phyloP scores from a whole-genome alignment of 2,113 vertebrate species.

The Parus major region DNA sequence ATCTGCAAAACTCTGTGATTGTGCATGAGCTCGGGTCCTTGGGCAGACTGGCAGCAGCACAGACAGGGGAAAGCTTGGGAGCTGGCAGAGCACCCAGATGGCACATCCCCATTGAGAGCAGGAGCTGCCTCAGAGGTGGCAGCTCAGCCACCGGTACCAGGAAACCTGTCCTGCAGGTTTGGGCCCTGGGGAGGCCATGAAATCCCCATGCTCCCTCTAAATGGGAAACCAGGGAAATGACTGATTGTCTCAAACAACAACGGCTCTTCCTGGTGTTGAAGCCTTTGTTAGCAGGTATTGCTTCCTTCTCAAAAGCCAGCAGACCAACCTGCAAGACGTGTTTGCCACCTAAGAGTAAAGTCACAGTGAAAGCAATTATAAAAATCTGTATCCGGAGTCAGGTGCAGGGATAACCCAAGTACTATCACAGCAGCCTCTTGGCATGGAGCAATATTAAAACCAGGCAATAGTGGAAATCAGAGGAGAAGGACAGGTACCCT shows the following conservation, averaged over 20 bases:
- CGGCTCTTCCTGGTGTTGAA: not conserved
- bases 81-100: not conserved
- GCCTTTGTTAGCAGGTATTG: fast-evolving
- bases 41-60: not conserved
- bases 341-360: not conserved
- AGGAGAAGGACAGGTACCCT: not conserved
- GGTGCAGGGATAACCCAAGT: not conserved
- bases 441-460: not conserved
- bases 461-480: not conserved
- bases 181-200: not conserved
- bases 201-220: fast-evolving
- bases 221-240: not conserved
- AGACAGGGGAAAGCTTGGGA: not conserved
- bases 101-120: not conserved
- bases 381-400: not conserved
- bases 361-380: not conserved
- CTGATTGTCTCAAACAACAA: not conserved
- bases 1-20: not conserved
- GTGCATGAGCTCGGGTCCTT: fast-evolving
- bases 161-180: fast-evolving
- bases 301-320: not conserved
- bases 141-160: not conserved
- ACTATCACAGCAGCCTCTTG: fast-evolving
- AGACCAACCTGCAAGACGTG: not conserved
- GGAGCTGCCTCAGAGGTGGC: not conserved